Evolutionary conservation across 1,140 invertebrate species (phyloP).

Genomic region (Anoplophora glabripennis): DNA sequence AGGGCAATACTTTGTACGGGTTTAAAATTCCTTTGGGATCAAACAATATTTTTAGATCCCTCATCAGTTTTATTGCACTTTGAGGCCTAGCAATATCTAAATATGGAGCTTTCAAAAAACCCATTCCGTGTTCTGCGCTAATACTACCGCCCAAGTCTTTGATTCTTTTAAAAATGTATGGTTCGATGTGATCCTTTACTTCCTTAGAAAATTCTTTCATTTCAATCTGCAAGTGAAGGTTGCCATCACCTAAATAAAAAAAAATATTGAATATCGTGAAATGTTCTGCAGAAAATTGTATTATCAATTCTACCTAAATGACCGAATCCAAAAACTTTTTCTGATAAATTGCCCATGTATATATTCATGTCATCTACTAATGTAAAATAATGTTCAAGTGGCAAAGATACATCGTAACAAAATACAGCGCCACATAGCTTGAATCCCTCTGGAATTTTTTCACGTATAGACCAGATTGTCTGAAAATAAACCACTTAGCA

Average conservation of each 20-base stretch:
- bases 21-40: conserved; percentile 94
- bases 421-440: conserved; percentile 83
- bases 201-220: conserved; percentile 66
- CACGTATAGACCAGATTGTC: conserved; percentile 80
- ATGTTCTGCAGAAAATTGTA: too few species aligned
- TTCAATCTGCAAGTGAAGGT: conserved; percentile 86
- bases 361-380: conserved; percentile 71
- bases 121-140: conserved; percentile 94
- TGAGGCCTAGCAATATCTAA: conserved; percentile 77
- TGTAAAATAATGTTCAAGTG: conserved; percentile 75
- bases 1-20: conserved; percentile 4
- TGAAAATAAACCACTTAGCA: conserved; percentile 46
- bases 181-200: conserved; percentile 72
- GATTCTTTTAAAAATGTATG: conserved; percentile 85
- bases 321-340: conserved; percentile 81
- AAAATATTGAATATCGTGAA: not conserved
- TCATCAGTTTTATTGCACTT: conserved; percentile 76
- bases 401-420: conserved; percentile 93
- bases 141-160: conserved; percentile 78
- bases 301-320: conserved; percentile 70
- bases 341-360: conserved; percentile 55
- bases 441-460: conserved; percentile 77
- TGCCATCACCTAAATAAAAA: conserved; percentile 71
- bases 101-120: conserved; percentile 83
- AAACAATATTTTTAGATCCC: conserved; percentile 75